Evolutionary conservation across 2,797 vertebrate species (phyloP), one percentile per base, ranked within the genome.

Genomic region (Kryptopterus vitreolus): DNA sequence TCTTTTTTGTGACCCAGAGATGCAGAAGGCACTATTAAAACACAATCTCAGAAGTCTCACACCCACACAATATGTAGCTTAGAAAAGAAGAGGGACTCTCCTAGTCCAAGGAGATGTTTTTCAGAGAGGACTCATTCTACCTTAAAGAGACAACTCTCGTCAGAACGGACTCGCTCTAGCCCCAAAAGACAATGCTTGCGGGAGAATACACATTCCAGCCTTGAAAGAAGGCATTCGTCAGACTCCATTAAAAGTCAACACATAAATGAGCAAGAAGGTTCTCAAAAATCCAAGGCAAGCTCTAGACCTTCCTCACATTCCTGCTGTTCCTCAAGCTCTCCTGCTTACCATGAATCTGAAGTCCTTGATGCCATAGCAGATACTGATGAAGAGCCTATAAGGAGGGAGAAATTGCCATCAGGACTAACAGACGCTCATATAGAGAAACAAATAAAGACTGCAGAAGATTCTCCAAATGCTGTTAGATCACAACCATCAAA

Each of bases 281-380:
- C 53, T 33, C 53, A 0, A 20, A 29, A 31, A 20, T 79, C 81
- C 24, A 77, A 20, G 10, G 68, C 66, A 24, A 81, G 13, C 65
- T 29, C 77, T 38, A 71, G 65, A 6, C n/a, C 75, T n/a, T 76
- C 50, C 10, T 65, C 55, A 35, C 29, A 35, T 55, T 38, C 71
- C 24, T 24, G 12, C 43, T 16, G 12, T 33, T 55, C 35, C 20
- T 77, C 50, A 74, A 61, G 22, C 24, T 76, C 65, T 33, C 18
- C 76, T 69, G 58, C 48, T n/a, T n/a, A 90, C 12, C 90, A 89
- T 50, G 92, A 94, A 85, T 89, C 92, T 12, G 92, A 93, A 84
- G 93, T 90, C 12, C 89, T 93, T 86, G 88, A 87, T 68, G 92
- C 93, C 72, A 90, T 92, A 10, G 93, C 87, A 31, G 92, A 92